These are phyloP conservation scores for Holothuria glaberrima DNA, from an alignment of 35 echinoderm and acorn worm genomes.

Conservation along the genomic window DNA sequence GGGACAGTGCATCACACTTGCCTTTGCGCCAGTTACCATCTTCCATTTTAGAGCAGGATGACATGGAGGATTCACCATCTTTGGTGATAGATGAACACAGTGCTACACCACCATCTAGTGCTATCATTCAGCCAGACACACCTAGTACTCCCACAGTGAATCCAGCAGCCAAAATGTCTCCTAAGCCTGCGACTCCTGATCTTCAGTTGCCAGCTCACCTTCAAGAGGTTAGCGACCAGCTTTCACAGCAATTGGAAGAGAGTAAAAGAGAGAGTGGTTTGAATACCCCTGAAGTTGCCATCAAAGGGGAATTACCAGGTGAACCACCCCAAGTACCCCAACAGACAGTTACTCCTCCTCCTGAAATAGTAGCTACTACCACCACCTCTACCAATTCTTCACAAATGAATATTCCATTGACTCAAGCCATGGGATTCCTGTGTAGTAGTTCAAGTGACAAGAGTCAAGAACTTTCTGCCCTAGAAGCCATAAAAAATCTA, in stretches of 20 bases:
- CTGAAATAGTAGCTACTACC: neutral
- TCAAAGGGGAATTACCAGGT: conserved; percentile 68
- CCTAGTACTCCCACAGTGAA: conserved; percentile 33
- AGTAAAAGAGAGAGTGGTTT: conserved; percentile 43
- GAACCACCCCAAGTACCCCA: neutral
- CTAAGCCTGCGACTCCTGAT: conserved; percentile 40
- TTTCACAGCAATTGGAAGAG: conserved; percentile 88
- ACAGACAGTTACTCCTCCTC: neutral
- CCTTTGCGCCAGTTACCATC: conserved; percentile 45
- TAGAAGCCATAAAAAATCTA: conserved; percentile 66
- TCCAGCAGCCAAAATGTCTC: conserved; percentile 11
- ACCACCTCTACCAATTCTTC: neutral
- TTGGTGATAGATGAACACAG: conserved; percentile 73
- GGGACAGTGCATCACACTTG: conserved; percentile 1
- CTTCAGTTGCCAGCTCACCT: conserved; percentile 80
- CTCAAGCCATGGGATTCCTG: conserved; percentile 47
- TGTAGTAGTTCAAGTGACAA: conserved; percentile 18
- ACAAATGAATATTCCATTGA: conserved; percentile 28
- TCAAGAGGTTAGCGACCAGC: conserved; percentile 86
- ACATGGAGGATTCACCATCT: conserved; percentile 59
- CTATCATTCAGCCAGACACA: conserved; percentile 9
- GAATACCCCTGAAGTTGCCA: conserved; percentile 53
- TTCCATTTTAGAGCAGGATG: conserved; percentile 58
- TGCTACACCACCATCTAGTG: conserved; percentile 11
- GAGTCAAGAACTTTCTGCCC: conserved; percentile 52